phyloP scores from a whole-genome alignment of 1,140 invertebrate genomes.

The Anoplophora glabripennis region DNA sequence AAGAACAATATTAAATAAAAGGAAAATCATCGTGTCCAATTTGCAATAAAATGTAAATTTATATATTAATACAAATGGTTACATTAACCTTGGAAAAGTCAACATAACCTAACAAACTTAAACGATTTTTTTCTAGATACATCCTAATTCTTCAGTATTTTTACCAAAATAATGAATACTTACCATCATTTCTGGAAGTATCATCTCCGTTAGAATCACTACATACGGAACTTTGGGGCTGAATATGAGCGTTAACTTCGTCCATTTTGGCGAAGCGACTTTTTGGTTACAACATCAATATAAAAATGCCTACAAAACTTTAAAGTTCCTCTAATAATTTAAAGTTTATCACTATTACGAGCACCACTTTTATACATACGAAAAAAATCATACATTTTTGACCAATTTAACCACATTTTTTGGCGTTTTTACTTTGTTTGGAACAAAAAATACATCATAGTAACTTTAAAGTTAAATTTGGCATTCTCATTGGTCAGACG shows the following conservation, averaged over 20 bases:
- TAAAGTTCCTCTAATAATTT: slow-evolving; percentile 11
- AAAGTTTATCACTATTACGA: slow-evolving; percentile 16
- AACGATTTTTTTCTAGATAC: not conserved
- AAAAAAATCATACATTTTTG: slow-evolving; percentile 22
- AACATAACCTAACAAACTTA: slow-evolving; percentile 38
- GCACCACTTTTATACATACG: slow-evolving; percentile 10
- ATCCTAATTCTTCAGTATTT: not conserved
- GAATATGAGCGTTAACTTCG: slow-evolving; percentile 41
- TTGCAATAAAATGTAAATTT: not conserved
- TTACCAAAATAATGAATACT: slow-evolving; percentile 9
- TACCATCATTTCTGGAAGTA: slow-evolving; percentile 35
- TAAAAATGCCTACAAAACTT: slow-evolving; percentile 19
- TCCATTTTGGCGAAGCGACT: slow-evolving; percentile 45
- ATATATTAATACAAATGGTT: not conserved
- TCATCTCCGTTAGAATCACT: slow-evolving; percentile 46
- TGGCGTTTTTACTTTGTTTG: slow-evolving; percentile 37
- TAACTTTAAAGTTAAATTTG: slow-evolving; percentile 37
- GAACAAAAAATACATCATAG: slow-evolving; percentile 35
- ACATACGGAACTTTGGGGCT: slow-evolving; percentile 42
- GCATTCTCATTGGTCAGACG: slow-evolving; percentile 30
- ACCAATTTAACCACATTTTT: slow-evolving; percentile 36
- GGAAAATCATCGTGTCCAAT: slow-evolving; percentile 6
- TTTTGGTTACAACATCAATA: slow-evolving; percentile 39
- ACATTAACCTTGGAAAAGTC: slow-evolving; percentile 31
- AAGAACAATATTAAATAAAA: slow-evolving; percentile 12